Conservation (phyloP, 1,140 invertebrate species). For the Brachystomella parvula region DNA sequence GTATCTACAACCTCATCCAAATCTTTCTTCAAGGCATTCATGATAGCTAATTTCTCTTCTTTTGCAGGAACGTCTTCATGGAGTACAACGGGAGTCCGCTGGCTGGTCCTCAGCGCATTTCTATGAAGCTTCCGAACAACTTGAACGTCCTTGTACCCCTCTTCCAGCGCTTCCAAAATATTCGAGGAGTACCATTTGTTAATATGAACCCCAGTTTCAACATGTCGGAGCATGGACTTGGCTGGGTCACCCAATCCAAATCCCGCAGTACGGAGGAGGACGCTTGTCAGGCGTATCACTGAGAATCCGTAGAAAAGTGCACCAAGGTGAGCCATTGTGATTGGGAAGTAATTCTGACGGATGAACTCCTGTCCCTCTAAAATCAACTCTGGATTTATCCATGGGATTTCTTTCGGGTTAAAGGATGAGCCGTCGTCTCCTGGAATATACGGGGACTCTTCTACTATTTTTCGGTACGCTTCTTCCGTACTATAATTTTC, state of each 20-base stretch:
- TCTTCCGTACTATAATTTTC: no score
- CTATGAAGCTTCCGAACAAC: slow-evolving; percentile 21
- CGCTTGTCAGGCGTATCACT: slow-evolving; percentile 19
- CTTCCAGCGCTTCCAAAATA: neutral
- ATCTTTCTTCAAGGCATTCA: slow-evolving; percentile 19
- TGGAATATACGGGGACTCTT: slow-evolving; percentile 12
- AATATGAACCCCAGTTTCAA: slow-evolving; percentile 7
- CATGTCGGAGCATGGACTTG: slow-evolving; percentile 2
- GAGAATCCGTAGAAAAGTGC: slow-evolving; percentile 20
- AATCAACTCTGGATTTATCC: slow-evolving; percentile 25
- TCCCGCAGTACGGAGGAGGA: slow-evolving; percentile 17
- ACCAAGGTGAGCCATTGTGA: slow-evolving; percentile 15
- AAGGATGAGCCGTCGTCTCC: neutral
- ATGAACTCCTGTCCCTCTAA: slow-evolving; percentile 30
- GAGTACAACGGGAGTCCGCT: neutral
- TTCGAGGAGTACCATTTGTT: slow-evolving; percentile 10
- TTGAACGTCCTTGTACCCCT: slow-evolving; percentile 11
- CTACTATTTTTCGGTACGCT: neutral
- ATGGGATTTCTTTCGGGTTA: slow-evolving; percentile 1
- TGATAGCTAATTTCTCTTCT: neutral
- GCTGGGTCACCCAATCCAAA: neutral
- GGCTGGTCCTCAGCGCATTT: neutral
- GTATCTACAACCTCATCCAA: slow-evolving; percentile 20
- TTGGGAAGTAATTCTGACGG: slow-evolving; percentile 17
- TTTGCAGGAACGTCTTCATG: neutral